These are phyloP conservation scores for Acrobasis suavella DNA, from an alignment of 2,888 invertebrate genomes.

Conservation along the genomic window DNA sequence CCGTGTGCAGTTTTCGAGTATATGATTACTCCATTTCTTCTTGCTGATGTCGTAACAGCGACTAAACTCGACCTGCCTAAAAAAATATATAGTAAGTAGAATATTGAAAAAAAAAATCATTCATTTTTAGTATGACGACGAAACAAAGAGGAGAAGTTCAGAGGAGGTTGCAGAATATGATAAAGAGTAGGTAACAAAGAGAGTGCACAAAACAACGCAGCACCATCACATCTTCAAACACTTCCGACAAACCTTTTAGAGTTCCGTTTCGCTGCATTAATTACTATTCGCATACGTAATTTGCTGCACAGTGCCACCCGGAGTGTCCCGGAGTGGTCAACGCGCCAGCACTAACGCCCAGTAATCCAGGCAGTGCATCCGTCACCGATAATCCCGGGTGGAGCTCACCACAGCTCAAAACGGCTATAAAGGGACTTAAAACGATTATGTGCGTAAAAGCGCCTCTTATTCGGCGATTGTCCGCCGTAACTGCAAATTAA, in stretches of 20 bases:
- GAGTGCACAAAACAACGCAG: too few species aligned
- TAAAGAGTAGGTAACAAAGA: too few species aligned
- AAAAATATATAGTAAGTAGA: too few species aligned
- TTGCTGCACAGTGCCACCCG: slow-evolving; percentile 25
- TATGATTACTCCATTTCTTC: too few species aligned
- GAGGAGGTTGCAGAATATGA: neutral
- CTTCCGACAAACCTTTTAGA: slow-evolving; percentile 12
- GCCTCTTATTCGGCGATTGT: slow-evolving; percentile 50
- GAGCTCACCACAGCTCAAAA: slow-evolving; percentile 61
- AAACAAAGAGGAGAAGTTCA: too few species aligned
- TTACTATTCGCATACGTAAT: slow-evolving; percentile 26
- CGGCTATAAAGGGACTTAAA: slow-evolving; percentile 61
- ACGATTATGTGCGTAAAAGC: slow-evolving; percentile 63
- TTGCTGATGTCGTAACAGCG: too few species aligned
- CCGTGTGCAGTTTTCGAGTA: too few species aligned
- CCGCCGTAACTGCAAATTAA: slow-evolving; percentile 50
- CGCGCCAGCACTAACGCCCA: slow-evolving; percentile 46
- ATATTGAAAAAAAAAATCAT: too few species aligned
- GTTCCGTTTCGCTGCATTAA: slow-evolving; percentile 1
- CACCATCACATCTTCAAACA: neutral
- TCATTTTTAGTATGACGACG: too few species aligned
- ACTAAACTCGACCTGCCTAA: too few species aligned
- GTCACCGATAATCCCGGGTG: slow-evolving; percentile 64
- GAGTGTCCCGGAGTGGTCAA: slow-evolving; percentile 34
- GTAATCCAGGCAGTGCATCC: slow-evolving; percentile 66